Conservation (phyloP, 2,113 vertebrate species). For the Microcebus ravelobensis region DNA sequence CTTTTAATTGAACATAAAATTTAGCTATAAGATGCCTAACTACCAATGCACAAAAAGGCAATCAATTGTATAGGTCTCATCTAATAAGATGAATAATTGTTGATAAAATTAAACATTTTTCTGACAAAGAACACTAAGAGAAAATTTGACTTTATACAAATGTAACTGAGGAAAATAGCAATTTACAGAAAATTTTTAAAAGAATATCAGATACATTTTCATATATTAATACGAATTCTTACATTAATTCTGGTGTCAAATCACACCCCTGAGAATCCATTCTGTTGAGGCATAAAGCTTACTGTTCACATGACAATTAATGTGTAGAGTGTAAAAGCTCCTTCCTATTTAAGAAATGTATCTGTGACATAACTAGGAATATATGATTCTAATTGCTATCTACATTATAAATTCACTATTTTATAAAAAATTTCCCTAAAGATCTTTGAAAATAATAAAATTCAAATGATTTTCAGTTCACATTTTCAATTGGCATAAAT, state of each 20-base stretch:
- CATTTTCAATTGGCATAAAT: neutral
- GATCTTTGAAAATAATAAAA: neutral
- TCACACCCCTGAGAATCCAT: neutral
- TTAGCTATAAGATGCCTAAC: neutral
- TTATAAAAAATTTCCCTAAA: neutral
- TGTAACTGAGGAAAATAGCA: neutral
- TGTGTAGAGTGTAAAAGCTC: neutral
- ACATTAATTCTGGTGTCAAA: neutral
- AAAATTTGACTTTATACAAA: neutral
- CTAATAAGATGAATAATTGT: neutral
- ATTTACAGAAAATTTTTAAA: neutral
- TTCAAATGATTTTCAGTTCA: constrained; percentile 13
- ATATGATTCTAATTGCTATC: neutral
- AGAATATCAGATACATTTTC: neutral
- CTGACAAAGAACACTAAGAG: neutral
- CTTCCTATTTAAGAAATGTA: neutral
- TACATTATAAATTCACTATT: neutral
- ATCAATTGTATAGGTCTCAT: neutral
- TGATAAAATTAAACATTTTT: neutral
- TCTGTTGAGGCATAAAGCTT: neutral
- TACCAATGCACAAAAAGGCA: neutral
- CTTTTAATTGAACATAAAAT: neutral
- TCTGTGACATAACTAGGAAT: neutral
- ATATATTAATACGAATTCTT: neutral
- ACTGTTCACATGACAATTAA: neutral